Percentiles rank a stretch among this genome's conserved stretches.
Conservation (phyloP, 2,888 invertebrate species). For the Lochmaea crataegi region DNA sequence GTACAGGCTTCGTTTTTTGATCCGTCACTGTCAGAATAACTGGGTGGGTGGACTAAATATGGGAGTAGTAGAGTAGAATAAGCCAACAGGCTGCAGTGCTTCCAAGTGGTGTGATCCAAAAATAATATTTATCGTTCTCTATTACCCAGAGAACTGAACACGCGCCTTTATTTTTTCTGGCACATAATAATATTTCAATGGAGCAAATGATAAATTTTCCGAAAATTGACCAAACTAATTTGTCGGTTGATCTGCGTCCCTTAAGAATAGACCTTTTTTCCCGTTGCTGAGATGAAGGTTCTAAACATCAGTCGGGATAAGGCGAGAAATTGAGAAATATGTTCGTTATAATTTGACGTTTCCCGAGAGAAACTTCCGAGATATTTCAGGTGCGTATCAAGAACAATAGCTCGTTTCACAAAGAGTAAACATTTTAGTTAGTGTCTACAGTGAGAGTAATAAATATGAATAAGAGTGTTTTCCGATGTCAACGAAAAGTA, state of each 20-base stretch:
- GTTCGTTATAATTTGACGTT: slow-evolving; percentile 33
- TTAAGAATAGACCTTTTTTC: slow-evolving; percentile 10
- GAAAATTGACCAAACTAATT: slow-evolving; percentile 1
- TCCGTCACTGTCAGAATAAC: too few relatives aligned
- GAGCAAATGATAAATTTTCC: neutral
- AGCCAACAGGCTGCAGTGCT: too few relatives aligned
- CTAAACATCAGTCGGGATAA: slow-evolving; percentile 22
- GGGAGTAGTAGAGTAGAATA: too few relatives aligned
- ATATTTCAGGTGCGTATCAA: slow-evolving; percentile 25
- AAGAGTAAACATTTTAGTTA: slow-evolving; percentile 25
- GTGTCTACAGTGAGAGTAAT: slow-evolving; percentile 15
- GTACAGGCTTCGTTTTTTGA: too few relatives aligned
- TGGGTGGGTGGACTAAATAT: too few relatives aligned
- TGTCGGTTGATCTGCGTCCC: slow-evolving; percentile 4
- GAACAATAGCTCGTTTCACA: slow-evolving; percentile 26
- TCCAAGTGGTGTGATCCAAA: too few relatives aligned
- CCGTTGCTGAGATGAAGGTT: slow-evolving; percentile 19
- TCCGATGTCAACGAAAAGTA: slow-evolving; percentile 18
- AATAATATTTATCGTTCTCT: too few relatives aligned
- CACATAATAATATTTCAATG: neutral
- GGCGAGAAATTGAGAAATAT: slow-evolving; percentile 36
- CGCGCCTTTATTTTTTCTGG: neutral
- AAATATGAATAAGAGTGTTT: slow-evolving; percentile 30
- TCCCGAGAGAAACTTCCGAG: slow-evolving; percentile 25
- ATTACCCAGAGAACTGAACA: too few relatives aligned